Evolutionary conservation across 2,888 invertebrate genomes (phyloP), one percentile per base, ranked within the genome.

Genomic region (Eucera pruinosa): DNA sequence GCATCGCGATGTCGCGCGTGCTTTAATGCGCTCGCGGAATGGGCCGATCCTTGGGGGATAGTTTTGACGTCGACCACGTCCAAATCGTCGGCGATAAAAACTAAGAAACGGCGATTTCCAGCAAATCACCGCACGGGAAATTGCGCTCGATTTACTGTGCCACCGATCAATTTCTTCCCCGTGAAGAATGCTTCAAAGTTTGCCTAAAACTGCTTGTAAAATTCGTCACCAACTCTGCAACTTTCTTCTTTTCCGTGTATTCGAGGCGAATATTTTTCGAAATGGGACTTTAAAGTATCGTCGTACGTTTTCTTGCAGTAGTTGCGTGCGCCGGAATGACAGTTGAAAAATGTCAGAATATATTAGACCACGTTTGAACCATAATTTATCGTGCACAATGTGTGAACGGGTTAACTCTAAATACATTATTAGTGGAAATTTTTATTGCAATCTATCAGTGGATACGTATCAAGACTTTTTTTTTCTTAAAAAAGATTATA

Each of bases 41-140:
- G 78, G 74, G 60, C 65, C 66, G 66, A 11, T 30, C 27, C 58
- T 15, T 0, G 54, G 73, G 27, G 52, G 71, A 50, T 68, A 52
- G 73, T 73, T 50, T 57, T 65, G 15, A 3, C 64, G 55, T 25
- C 45, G 47, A 20, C 78, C 57, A 30, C 78, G 77, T 81, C 83
- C 81, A 83, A 83, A 81, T 83, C 77, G 81, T 67, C 74, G 83
- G 39, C 81, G 74, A 83, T 83, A 81, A 83, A 83, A 78, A 48
- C 54, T 52, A 73, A 43, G 52, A 43, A 76, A 71, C 67, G 58
- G 30, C 67, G 70, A 71, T 67, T 70, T 54, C 48, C 75, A 48
- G 33, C 45, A 43, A n/a, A 30, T n/a, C n/a, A n/a, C n/a, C n/a
- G 20, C 36, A 48, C 39, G 50, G 54, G 54, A 68, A 74, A 74